phyloP scores from a whole-genome alignment of 2,888 invertebrate species.

The Odontocerum albicorne region DNA sequence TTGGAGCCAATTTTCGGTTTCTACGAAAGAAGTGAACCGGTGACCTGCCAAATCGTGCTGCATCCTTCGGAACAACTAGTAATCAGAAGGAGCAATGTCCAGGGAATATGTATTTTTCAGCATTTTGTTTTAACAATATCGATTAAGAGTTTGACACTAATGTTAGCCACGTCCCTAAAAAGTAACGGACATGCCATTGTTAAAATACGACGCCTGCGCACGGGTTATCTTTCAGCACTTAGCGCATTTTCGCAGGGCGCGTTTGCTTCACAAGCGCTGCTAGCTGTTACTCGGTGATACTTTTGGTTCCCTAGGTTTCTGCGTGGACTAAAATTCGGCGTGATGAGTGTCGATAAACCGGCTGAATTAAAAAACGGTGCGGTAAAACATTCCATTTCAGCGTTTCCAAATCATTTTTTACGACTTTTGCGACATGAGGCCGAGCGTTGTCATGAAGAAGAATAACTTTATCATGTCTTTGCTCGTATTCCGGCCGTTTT shows the following conservation, averaged over 20 bases:
- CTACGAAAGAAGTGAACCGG: too few species aligned
- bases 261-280: slow-evolving; percentile 38
- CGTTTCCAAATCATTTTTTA: too few species aligned
- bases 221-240: slow-evolving; percentile 61
- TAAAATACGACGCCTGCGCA: slow-evolving; percentile 61
- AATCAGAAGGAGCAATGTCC: too few species aligned
- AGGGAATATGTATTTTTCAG: neutral
- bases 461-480: too few species aligned
- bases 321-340: slow-evolving; percentile 39
- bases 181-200: neutral
- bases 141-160: neutral
- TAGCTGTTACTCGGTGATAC: slow-evolving; percentile 39
- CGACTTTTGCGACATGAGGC: too few species aligned
- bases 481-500: too few species aligned
- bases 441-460: too few species aligned
- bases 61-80: too few species aligned
- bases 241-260: slow-evolving; percentile 46
- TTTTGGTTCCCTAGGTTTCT: slow-evolving; percentile 31
- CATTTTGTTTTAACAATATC: neutral
- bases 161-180: neutral
- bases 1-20: too few species aligned
- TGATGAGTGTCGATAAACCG: slow-evolving; percentile 69
- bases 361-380: slow-evolving; percentile 59
- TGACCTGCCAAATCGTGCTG: too few species aligned
- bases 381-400: too few species aligned